Evolutionary conservation across 1,140 invertebrate species (phyloP), one percentile per base, ranked within the genome.

Genomic region (Drosophila carrolli): DNA sequence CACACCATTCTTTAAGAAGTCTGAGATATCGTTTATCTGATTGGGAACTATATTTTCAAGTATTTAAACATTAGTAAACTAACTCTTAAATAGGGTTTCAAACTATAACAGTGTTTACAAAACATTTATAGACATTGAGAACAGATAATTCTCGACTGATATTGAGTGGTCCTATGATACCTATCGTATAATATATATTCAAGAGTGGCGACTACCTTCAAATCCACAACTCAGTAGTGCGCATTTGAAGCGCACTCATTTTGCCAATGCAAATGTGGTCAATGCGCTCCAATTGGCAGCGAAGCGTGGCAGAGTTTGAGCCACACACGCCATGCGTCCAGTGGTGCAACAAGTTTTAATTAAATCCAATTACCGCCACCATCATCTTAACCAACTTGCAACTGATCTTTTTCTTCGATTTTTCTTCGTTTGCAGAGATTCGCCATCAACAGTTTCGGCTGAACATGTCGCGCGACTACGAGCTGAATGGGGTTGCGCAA

Each of bases 401-500:
- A 57, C 32, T 61, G 11, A 41, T 53, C 41, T 70, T 29, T 16
- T 16, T 16, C 16, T 16, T 55, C 2, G 11, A 59, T 40, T 48
- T 8, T 55, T 27, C 29, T 6, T 41, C 48, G 7, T 47, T 58
- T 73, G 9, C 89, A 95, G 95, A 95, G 14, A 93, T 95, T 75
- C 93, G 94, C 48, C 95, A 95, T 73, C 94, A 95, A 78, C 95
- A 95, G 91, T 95, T 95, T 91, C 93, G 94, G 35, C 85, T 95
- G 44, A 96, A 96, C 91, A 95, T 96, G 94, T 95, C 95, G 47
- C 94, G 94, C 77, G 96, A 96, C 83, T 95, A 96, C 88, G 95
- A 96, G 78, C 93, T 96, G 68, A 93, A 94, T 14, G 94, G 94
- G 71, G 95, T 96, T 13, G 93, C 95, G 2, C 96, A 96, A 93